Conservation (phyloP, 2,113 vertebrate genomes). For the Notothenia coriiceps region DNA sequence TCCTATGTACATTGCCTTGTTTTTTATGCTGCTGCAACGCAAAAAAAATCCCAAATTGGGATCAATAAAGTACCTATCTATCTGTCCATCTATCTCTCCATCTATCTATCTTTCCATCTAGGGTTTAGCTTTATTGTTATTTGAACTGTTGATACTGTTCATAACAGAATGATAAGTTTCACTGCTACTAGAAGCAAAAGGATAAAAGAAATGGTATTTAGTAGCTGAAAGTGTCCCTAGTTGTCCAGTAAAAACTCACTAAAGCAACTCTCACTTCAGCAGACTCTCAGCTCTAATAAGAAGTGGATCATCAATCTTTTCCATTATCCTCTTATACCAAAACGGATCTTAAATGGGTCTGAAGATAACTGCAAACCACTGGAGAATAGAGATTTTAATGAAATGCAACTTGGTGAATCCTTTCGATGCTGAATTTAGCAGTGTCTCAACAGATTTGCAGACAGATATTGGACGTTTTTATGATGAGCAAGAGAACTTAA, state of each 20-base stretch:
- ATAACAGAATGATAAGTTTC: constrained; percentile 22
- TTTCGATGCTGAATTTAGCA: background rate
- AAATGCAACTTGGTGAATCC: background rate
- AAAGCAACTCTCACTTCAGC: constrained; percentile 15
- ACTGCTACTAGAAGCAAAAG: constrained; percentile 16
- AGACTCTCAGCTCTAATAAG: constrained; percentile 13
- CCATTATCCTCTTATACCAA: constrained; percentile 17
- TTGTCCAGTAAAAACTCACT: constrained; percentile 7
- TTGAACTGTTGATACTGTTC: constrained; percentile 3
- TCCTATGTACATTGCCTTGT: too few relatives aligned
- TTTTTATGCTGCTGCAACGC: too few relatives aligned
- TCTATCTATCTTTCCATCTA: too few relatives aligned
- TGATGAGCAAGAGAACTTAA: background rate
- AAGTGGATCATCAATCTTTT: background rate
- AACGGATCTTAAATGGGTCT: constrained; percentile 1
- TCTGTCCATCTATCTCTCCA: too few relatives aligned
- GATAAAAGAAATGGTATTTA: constrained; percentile 13
- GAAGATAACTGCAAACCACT: constrained; percentile 16
- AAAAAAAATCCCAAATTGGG: too few relatives aligned
- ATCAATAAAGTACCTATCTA: too few relatives aligned
- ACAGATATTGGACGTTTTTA: background rate
- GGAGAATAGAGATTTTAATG: constrained; percentile 23
- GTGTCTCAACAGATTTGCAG: background rate
- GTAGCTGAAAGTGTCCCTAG: constrained; percentile 19
- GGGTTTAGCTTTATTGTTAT: background rate